Base-by-base conservation (phyloP, 2,113 vertebrate species). In the Falco punctatus region DNA sequence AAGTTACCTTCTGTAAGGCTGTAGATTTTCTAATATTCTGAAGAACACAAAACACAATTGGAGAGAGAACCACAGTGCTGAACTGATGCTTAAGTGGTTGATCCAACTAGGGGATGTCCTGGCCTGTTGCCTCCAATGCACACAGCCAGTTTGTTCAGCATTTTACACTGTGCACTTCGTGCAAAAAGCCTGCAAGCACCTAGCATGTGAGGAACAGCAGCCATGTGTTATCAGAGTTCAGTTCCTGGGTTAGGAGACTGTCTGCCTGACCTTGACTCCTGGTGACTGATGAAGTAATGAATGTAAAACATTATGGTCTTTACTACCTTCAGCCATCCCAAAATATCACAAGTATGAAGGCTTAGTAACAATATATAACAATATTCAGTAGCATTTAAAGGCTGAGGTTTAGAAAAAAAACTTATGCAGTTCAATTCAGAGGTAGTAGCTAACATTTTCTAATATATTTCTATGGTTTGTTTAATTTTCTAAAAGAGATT, bases 141-240 rank as follows among this genome's bases (percentile, higher is more conserved):
- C 1, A 54, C 4, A 71, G 26, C 10, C 44, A 59, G 26, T 8
- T 24, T 19, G 38, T 35, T 27, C 18, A 44, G 11, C 15, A 9
- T 77, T 52, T 65, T 78, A 46, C 28, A 44, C 7, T 0, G 1
- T 18, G 18, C 0, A 1, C 15, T 57, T 17, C 14, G 20, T 24
- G 26, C 40, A 33, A n/a, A 65, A 46, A 58, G 30, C 30, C 33
- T 58, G 4, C 21, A 49, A 33, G 52, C 13, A 42, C 27, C 27
- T 27, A 91, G 27, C 27, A 49, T 3, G 1, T 61, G 55, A 66
- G 19, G 27, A 78, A 16, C 13, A 4, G 1, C 30, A 71, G 38
- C 21, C n/a, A 24, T 28, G 18, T 42, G 32, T 26, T 26, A 59
- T 42, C 38, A 77, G 11, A n/a, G n/a, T 55, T 79, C 44, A 26